A percentile compares a stretch with the other conserved stretches of the same genome.
Conservation (phyloP, 2,888 invertebrate genomes). For the Plebejus argus region DNA sequence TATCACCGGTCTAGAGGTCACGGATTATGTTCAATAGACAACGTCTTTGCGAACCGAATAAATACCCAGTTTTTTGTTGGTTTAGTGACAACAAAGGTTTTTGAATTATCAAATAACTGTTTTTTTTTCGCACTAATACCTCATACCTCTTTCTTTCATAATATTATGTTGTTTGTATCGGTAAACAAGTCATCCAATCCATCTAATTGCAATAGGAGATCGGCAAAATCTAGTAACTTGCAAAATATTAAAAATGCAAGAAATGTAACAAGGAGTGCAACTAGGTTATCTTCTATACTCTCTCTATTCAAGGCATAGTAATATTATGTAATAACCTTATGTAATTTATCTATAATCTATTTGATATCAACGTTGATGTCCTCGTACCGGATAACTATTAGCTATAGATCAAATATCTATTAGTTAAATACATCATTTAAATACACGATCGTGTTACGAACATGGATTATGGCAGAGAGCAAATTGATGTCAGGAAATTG, state of each 20-base stretch:
- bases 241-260: too few species aligned
- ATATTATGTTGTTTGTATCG: too few species aligned
- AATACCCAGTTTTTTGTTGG: too few species aligned
- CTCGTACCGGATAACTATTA: slow-evolving; percentile 2
- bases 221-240: too few species aligned
- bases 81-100: too few species aligned
- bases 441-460: slow-evolving; percentile 6
- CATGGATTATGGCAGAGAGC: neutral
- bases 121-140: too few species aligned
- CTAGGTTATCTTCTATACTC: neutral
- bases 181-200: too few species aligned
- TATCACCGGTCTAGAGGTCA: neutral
- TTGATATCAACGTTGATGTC: neutral
- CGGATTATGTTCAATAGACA: neutral
- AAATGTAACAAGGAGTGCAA: too few species aligned
- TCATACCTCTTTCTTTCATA: too few species aligned
- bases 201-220: too few species aligned
- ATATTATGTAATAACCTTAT: neutral
- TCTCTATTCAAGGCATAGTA: neutral
- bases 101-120: too few species aligned
- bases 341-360: neutral
- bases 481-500: slow-evolving; percentile 4
- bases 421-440: slow-evolving; percentile 23
- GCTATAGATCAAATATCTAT: slow-evolving; percentile 17
- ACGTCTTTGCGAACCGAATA: neutral